Conservation (phyloP, 2,888 invertebrate genomes). For the Ochropacha duplaris region DNA sequence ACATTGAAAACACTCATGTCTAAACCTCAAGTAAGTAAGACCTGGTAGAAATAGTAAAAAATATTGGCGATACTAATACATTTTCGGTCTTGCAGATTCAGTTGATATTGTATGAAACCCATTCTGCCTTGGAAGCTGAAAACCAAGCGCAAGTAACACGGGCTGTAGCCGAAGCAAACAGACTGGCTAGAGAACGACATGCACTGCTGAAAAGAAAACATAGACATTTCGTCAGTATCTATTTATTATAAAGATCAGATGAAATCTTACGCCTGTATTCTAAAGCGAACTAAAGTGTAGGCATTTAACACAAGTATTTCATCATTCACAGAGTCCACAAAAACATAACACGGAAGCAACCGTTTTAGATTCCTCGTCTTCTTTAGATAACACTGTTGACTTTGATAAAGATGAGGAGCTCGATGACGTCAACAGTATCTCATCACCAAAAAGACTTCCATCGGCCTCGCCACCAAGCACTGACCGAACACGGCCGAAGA, state of each 20-base stretch:
- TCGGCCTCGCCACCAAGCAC: constrained; percentile 39
- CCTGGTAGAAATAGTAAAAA: background rate
- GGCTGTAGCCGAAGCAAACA: constrained; percentile 87
- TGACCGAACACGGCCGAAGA: constrained; percentile 36
- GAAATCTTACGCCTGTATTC: too few relatives aligned
- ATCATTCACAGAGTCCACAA: constrained; percentile 49
- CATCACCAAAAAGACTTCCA: constrained; percentile 31
- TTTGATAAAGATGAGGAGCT: constrained; percentile 41
- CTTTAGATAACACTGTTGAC: constrained; percentile 46
- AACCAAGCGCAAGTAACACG: constrained; percentile 88
- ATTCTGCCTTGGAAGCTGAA: constrained; percentile 89
- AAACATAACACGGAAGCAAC: constrained; percentile 48
- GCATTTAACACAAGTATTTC: background rate
- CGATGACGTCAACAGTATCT: constrained; percentile 26
- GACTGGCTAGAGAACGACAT: constrained; percentile 87
- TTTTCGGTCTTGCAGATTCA: constrained; percentile 83
- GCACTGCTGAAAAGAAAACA: constrained; percentile 70
- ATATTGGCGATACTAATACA: background rate
- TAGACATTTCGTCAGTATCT: constrained; percentile 40
- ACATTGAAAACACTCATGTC: constrained; percentile 89
- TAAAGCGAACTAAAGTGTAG: too few relatives aligned
- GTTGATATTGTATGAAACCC: constrained; percentile 91
- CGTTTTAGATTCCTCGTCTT: constrained; percentile 42
- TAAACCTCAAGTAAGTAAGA: constrained; percentile 85
- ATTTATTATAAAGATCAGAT: background rate